These are phyloP conservation scores for Tortricodes alternella DNA, from an alignment of 2,888 invertebrate genomes.

Conservation along the genomic window DNA sequence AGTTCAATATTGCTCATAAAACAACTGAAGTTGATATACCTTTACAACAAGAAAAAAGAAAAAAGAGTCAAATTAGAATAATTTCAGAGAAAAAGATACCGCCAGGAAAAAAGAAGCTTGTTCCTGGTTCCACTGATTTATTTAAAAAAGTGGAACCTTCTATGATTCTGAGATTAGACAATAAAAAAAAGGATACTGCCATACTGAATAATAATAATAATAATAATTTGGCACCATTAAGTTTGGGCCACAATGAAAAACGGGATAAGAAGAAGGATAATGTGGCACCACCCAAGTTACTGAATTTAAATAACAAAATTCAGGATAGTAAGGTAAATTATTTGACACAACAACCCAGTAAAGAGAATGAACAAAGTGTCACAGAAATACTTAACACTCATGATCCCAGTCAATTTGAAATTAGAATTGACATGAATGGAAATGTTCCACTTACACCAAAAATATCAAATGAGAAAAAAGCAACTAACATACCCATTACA, in stretches of 20 bases:
- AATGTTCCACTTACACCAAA: neutral
- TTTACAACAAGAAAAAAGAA: neutral
- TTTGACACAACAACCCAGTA: neutral
- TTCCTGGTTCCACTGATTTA: slow-evolving; percentile 43
- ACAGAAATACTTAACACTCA: neutral
- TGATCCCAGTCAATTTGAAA: slow-evolving; percentile 4
- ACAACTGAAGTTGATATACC: neutral
- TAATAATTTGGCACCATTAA: too few species aligned
- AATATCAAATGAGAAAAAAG: neutral
- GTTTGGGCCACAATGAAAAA: too few species aligned
- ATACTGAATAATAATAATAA: slow-evolving; percentile 14
- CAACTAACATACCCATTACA: slow-evolving; percentile 14
- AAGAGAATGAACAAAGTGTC: slow-evolving; percentile 5
- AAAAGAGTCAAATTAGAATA: slow-evolving; percentile 54
- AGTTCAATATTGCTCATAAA: slow-evolving; percentile 2
- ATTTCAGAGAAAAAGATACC: slow-evolving; percentile 63
- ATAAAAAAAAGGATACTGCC: slow-evolving; percentile 35
- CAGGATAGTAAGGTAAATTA: neutral
- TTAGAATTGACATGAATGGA: neutral
- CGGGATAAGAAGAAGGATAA: too few species aligned
- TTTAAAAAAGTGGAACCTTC: slow-evolving; percentile 57
- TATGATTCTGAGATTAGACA: slow-evolving; percentile 45
- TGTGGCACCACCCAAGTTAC: neutral
- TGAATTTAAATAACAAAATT: neutral
- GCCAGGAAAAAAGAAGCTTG: slow-evolving; percentile 36